phyloP scores from a whole-genome alignment of 2,888 invertebrate species.

The Pandemis corylana region DNA sequence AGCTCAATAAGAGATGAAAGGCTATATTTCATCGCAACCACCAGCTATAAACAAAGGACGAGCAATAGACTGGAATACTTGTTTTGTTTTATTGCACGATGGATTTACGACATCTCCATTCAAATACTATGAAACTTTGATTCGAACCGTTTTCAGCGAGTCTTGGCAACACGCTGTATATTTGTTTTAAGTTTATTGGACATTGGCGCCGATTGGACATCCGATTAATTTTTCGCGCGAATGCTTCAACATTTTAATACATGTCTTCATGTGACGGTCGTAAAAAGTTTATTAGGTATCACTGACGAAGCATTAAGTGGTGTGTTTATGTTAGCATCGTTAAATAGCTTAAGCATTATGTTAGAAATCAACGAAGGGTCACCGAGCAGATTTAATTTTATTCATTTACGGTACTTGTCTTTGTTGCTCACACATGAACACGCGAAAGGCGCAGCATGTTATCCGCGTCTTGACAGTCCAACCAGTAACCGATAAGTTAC shows the following conservation, averaged over 20 bases:
- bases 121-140: conserved; percentile 41
- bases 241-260: not conserved
- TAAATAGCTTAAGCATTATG: not conserved
- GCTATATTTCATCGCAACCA: conserved; percentile 53
- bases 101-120: conserved; percentile 38
- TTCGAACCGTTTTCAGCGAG: conserved; percentile 33
- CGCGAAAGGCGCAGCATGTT: no score
- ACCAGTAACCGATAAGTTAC: no score
- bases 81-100: conserved; percentile 38
- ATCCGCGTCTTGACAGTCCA: no score
- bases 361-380: no score
- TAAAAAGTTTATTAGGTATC: not conserved
- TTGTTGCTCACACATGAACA: no score
- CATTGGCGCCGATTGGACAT: conserved; percentile 12
- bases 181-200: conserved; percentile 24
- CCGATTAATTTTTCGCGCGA: not conserved
- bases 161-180: conserved; percentile 26
- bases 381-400: no score
- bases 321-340: not conserved
- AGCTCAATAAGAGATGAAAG: conserved; percentile 48
- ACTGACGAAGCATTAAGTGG: not conserved
- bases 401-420: no score
- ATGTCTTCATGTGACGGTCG: not conserved
- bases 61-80: conserved; percentile 33
- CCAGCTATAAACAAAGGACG: conserved; percentile 45